phyloP scores from a whole-genome alignment of 1,140 invertebrate species.

The Ptiloglossa arizonensis region DNA sequence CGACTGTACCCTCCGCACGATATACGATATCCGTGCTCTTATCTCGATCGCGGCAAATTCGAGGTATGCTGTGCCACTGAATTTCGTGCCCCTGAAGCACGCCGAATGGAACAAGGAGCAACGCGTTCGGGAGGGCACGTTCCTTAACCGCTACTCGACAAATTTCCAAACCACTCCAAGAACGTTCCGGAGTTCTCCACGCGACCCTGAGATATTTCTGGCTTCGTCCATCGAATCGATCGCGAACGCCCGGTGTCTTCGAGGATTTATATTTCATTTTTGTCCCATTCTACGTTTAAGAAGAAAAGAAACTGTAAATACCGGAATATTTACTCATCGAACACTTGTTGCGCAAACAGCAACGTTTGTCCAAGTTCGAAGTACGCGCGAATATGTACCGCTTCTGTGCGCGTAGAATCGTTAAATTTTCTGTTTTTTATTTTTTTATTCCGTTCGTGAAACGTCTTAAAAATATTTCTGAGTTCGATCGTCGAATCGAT shows the following conservation, averaged over 20 bases:
- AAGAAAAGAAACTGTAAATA: too few species aligned
- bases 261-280: conserved; percentile 29
- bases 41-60: conserved; percentile 56
- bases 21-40: conserved; percentile 32
- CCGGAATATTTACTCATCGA: not conserved
- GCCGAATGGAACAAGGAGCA: conserved; percentile 51
- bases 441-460: too few species aligned
- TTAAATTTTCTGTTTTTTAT: too few species aligned
- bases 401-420: too few species aligned
- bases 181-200: conserved; percentile 38
- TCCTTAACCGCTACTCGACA: conserved; percentile 55
- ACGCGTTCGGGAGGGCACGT: conserved; percentile 44
- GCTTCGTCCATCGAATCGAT: conserved; percentile 26
- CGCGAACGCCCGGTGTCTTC: conserved; percentile 12
- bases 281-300: too few species aligned
- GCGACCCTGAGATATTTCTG: not conserved
- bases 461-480: too few species aligned
- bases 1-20: not conserved
- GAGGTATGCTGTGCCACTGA: conserved; percentile 48
- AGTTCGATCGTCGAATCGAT: too few species aligned
- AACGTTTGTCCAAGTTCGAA: too few species aligned
- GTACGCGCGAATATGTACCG: too few species aligned
- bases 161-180: conserved; percentile 53
- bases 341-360: too few species aligned
- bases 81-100: conserved; percentile 58